These are phyloP conservation scores for Artemia sinica DNA, from an alignment of 2,888 invertebrate species.

Conservation along the genomic window DNA sequence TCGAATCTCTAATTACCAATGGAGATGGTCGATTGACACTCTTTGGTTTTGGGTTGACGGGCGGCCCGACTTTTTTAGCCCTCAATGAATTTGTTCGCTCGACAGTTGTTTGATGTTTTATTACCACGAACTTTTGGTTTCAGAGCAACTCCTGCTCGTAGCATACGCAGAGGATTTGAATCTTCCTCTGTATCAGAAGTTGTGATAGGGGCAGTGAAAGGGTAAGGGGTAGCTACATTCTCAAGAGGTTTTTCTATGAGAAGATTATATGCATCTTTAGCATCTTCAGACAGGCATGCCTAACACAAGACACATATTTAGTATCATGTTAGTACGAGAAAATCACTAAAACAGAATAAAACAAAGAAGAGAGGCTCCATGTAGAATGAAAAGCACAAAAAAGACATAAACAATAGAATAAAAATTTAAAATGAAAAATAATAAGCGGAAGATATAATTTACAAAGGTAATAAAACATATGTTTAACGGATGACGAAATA, in stretches of 20 bases:
- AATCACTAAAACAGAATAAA: background rate
- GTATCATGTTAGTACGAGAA: constrained; percentile 11
- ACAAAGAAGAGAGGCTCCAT: constrained; percentile 20
- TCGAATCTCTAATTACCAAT: constrained; percentile 24
- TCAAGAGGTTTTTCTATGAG: constrained; percentile 55
- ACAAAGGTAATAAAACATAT: too few relatives aligned
- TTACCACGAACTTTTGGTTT: constrained; percentile 38
- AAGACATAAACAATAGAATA: constrained; percentile 27
- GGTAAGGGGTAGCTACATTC: constrained; percentile 23
- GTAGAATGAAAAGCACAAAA: constrained; percentile 24
- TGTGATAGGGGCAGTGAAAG: constrained; percentile 22
- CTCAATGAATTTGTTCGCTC: constrained; percentile 17
- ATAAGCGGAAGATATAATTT: too few relatives aligned
- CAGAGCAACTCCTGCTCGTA: constrained; percentile 43
- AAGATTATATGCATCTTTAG: constrained; percentile 78
- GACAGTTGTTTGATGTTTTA: constrained; percentile 30
- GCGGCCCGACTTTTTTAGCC: constrained; percentile 25
- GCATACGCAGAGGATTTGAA: constrained; percentile 46
- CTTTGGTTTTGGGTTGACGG: constrained; percentile 25
- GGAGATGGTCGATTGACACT: constrained; percentile 22
- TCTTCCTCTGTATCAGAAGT: constrained; percentile 32
- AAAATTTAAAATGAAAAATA: too few relatives aligned
- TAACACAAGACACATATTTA: constrained; percentile 35
- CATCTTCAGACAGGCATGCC: constrained; percentile 69
- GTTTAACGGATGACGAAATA: too few relatives aligned